Conservation (phyloP, 1,140 invertebrate species). For the Drosophila elegans region DNA sequence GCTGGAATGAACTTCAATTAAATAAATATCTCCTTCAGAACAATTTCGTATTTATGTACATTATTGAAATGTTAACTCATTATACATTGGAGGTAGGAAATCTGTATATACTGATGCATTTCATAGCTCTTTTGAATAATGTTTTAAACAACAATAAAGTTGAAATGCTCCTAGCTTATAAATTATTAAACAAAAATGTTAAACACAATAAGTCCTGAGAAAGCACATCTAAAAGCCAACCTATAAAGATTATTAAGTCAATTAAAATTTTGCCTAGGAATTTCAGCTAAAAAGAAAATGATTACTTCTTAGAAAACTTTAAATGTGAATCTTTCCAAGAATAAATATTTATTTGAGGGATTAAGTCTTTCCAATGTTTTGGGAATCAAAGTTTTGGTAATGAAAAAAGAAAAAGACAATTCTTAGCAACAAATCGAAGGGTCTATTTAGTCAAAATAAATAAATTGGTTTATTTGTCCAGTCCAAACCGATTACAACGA, state of each 20-base stretch:
- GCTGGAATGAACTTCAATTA: constrained; percentile 15
- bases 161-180: too few species aligned
- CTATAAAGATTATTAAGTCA: not conserved
- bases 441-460: not conserved
- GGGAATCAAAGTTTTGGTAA: not conserved
- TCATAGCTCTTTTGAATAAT: too few species aligned
- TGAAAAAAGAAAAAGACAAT: too few species aligned
- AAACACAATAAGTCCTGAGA: not conserved
- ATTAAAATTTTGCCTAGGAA: not conserved
- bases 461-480: not conserved
- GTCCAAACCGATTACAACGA: not conserved
- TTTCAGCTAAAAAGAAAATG: not conserved
- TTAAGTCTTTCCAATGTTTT: not conserved
- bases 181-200: not conserved
- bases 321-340: not conserved
- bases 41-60: too few species aligned
- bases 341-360: not conserved
- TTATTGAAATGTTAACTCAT: too few species aligned
- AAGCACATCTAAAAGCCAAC: too few species aligned
- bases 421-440: not conserved
- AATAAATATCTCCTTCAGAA: not conserved
- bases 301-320: not conserved
- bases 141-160: too few species aligned
- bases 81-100: too few species aligned
- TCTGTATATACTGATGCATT: too few species aligned